phyloP scores from a whole-genome alignment of 2,797 vertebrate genomes.

The Urophycis tenuis region DNA sequence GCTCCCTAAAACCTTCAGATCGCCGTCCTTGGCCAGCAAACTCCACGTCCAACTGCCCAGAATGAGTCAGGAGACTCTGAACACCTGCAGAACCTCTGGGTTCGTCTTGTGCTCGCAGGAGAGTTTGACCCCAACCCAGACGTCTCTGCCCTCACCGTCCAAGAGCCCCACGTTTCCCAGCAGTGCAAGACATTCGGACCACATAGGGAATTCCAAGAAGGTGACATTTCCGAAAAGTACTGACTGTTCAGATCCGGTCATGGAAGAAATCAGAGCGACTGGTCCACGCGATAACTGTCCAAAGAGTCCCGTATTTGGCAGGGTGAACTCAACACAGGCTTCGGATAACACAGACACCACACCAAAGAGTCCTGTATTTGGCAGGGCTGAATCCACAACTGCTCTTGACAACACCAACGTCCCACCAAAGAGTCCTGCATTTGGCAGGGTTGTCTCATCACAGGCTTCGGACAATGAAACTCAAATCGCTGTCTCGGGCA shows the following conservation, averaged over 20 bases:
- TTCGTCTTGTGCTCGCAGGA: conserved; percentile 52
- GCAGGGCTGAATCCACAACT: background rate
- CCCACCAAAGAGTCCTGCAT: conserved; percentile 21
- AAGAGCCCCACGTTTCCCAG: conserved; percentile 41
- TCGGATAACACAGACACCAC: background rate
- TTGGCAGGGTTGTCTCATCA: background rate
- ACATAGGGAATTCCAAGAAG: background rate
- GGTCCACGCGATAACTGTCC: background rate
- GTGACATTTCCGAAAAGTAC: conserved; percentile 24
- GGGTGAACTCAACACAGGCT: background rate
- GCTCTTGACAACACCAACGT: background rate
- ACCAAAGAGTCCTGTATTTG: conserved; percentile 42
- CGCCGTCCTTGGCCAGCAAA: conserved; percentile 32
- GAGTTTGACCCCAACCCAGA: background rate
- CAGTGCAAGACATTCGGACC: conserved; percentile 19
- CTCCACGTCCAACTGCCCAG: conserved; percentile 66
- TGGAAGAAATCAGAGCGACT: background rate
- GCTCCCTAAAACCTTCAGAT: conserved; percentile 36
- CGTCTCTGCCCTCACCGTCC: conserved; percentile 1
- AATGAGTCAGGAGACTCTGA: conserved; percentile 73
- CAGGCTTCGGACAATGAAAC: conserved; percentile 13
- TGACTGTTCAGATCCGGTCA: conserved; percentile 8
- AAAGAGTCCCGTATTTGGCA: conserved; percentile 43
- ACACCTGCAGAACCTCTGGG: conserved; percentile 62
- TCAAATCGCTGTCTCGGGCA: background rate